These are phyloP conservation scores for Pseudoatta argentina DNA, from an alignment of 1,140 invertebrate genomes.

Conservation along the genomic window DNA sequence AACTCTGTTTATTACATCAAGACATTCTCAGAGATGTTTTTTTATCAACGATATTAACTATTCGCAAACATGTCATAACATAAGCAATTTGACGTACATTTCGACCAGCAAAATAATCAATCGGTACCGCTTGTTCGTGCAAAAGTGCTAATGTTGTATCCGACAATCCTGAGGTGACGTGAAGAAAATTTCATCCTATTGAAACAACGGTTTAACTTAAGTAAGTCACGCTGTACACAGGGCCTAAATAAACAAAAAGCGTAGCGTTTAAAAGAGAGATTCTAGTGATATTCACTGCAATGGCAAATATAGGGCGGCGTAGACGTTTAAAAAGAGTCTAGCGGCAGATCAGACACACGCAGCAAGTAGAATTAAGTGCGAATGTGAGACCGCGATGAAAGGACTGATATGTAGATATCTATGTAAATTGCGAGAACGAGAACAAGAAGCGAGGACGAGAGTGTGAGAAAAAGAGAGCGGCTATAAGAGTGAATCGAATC, in stretches of 20 bases:
- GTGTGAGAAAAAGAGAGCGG: constrained; percentile 7
- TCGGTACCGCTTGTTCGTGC: constrained; percentile 18
- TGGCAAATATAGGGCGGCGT: constrained; percentile 19
- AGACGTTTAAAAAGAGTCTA: constrained; percentile 45
- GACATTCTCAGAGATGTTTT: not conserved
- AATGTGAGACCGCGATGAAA: constrained; percentile 38
- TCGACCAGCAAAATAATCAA: constrained; percentile 18
- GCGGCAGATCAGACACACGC: constrained; percentile 23
- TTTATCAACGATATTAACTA: not conserved
- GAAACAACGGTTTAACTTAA: constrained; percentile 31
- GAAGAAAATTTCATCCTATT: constrained; percentile 6
- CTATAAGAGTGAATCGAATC: constrained; percentile 16
- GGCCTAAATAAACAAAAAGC: constrained; percentile 33
- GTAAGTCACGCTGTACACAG: constrained; percentile 37
- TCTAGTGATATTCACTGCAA: constrained; percentile 38
- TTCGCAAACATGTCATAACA: not conserved
- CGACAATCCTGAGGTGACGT: constrained; percentile 40
- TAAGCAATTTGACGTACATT: not conserved
- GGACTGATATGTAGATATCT: constrained; percentile 48
- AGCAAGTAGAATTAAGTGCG: constrained; percentile 42
- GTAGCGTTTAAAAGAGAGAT: constrained; percentile 37
- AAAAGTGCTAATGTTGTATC: constrained; percentile 25
- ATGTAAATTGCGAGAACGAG: constrained; percentile 43
- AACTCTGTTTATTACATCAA: not conserved
- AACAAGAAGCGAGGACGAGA: constrained; percentile 13